Evolutionary conservation across 2,888 invertebrate species (phyloP).

Genomic region (Microdon myrmicae): DNA sequence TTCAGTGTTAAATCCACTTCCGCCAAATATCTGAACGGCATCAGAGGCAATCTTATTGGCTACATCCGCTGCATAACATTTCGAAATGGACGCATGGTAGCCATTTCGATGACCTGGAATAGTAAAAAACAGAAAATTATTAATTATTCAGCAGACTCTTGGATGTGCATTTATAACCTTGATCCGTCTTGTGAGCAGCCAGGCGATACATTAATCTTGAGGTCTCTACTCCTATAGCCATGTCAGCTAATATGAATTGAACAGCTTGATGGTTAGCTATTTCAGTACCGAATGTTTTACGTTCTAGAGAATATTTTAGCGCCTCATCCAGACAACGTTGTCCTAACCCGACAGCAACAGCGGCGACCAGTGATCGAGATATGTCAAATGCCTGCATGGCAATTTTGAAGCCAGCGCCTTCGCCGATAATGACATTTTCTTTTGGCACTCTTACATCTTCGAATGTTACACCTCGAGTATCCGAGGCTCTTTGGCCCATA

Average conservation of each 20-base stretch:
- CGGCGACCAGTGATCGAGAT: slow-evolving; percentile 91
- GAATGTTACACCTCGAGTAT: slow-evolving; percentile 94
- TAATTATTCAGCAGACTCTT: too few species aligned
- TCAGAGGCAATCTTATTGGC: slow-evolving; percentile 95
- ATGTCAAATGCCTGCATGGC: slow-evolving; percentile 97
- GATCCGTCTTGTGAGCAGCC: slow-evolving; percentile 91
- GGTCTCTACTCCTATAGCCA: slow-evolving; percentile 90
- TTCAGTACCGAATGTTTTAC: slow-evolving; percentile 91
- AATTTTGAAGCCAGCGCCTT: slow-evolving; percentile 96
- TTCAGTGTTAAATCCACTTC: slow-evolving; percentile 94
- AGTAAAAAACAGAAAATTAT: not conserved
- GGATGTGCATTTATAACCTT: slow-evolving; percentile 70
- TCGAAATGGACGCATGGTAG: slow-evolving; percentile 93
- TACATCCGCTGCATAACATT: slow-evolving; percentile 89
- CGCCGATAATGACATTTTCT: slow-evolving; percentile 89
- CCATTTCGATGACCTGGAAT: slow-evolving; percentile 77
- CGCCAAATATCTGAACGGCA: slow-evolving; percentile 95
- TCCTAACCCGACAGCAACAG: slow-evolving; percentile 90
- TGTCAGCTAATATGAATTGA: slow-evolving; percentile 94
- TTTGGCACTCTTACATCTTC: slow-evolving; percentile 96
- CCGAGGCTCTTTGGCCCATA: slow-evolving; percentile 97
- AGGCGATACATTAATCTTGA: slow-evolving; percentile 86
- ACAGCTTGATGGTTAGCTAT: slow-evolving; percentile 89
- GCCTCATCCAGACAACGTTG: slow-evolving; percentile 93
- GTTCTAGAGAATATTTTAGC: slow-evolving; percentile 88